Evolutionary conservation across 2,888 invertebrate genomes (phyloP).

Genomic region (Heliothis peltigera): DNA sequence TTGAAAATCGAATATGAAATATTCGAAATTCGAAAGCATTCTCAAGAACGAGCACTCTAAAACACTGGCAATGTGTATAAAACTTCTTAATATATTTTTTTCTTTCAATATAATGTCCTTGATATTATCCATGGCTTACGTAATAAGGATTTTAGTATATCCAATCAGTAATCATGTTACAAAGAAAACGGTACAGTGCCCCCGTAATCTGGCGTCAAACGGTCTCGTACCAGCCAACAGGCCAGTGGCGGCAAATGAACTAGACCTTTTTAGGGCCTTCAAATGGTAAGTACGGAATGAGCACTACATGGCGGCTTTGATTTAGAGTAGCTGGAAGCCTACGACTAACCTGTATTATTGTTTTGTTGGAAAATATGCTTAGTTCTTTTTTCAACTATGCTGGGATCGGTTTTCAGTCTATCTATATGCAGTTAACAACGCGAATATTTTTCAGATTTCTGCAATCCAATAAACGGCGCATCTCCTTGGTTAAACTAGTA

Average conservation of each 20-base stretch:
- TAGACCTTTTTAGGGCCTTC: slow-evolving; percentile 80
- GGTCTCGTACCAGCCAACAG: slow-evolving; percentile 71
- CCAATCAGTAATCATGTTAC: slow-evolving; percentile 73
- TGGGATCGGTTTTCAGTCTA: too few relatives aligned
- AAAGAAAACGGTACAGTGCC: slow-evolving; percentile 66
- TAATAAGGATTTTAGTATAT: slow-evolving; percentile 15
- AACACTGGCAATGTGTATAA: not conserved
- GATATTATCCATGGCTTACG: not conserved
- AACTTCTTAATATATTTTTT: not conserved
- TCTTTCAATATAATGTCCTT: too few relatives aligned
- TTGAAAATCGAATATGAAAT: too few relatives aligned
- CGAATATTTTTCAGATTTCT: too few relatives aligned
- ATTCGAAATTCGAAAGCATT: too few relatives aligned
- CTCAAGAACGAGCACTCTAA: too few relatives aligned
- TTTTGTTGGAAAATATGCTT: too few relatives aligned
- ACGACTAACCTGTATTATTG: not conserved
- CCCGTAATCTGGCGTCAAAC: slow-evolving; percentile 68
- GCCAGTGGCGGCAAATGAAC: slow-evolving; percentile 76
- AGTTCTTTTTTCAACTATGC: too few relatives aligned
- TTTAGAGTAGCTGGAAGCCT: slow-evolving; percentile 58
- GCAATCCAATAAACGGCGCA: too few relatives aligned
- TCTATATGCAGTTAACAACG: too few relatives aligned
- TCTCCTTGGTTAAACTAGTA: too few relatives aligned
- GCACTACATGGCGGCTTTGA: slow-evolving; percentile 69
- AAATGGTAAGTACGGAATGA: slow-evolving; percentile 82